Evolutionary conservation across 1,140 invertebrate species (phyloP).

Genomic region (Steinernema khuongi): DNA sequence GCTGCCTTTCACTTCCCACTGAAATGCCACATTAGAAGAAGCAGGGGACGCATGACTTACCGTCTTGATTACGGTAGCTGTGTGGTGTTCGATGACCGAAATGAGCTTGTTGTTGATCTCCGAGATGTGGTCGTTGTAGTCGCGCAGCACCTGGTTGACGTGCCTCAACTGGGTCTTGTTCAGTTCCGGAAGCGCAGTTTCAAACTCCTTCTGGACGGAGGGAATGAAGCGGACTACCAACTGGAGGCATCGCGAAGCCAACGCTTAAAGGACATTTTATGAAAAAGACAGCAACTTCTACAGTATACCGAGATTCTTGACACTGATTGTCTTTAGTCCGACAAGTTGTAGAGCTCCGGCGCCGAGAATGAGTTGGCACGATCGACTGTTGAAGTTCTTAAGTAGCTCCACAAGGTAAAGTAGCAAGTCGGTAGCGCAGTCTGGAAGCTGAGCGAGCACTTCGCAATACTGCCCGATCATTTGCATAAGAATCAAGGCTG

Average conservation of each 20-base stretch:
- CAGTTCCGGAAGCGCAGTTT: constrained; percentile 59
- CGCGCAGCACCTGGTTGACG: constrained; percentile 67
- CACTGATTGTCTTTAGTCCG: constrained; percentile 91
- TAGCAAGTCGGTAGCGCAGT: constrained; percentile 69
- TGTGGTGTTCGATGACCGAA: constrained; percentile 70
- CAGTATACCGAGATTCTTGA: constrained; percentile 71
- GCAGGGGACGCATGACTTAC: constrained; percentile 29
- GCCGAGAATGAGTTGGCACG: constrained; percentile 85
- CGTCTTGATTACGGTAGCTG: constrained; percentile 41
- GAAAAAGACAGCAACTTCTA: background rate
- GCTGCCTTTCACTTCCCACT: constrained; percentile 87
- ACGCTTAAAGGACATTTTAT: constrained; percentile 63
- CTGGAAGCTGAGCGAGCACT: constrained; percentile 67
- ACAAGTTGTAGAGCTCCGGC: constrained; percentile 88
- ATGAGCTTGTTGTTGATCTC: constrained; percentile 86
- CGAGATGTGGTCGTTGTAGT: constrained; percentile 79
- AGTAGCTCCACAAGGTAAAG: constrained; percentile 79
- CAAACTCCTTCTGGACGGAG: constrained; percentile 62
- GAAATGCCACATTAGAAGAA: constrained; percentile 25
- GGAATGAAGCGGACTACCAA: constrained; percentile 65
- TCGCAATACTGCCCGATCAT: constrained; percentile 84
- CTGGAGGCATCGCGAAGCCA: constrained; percentile 78
- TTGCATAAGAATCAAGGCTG: constrained; percentile 72
- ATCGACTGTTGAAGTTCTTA: constrained; percentile 79
- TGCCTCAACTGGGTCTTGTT: constrained; percentile 62